These are phyloP conservation scores for Pyrrhosoma nymphula DNA, from an alignment of 2,888 invertebrate species.

Conservation along the genomic window DNA sequence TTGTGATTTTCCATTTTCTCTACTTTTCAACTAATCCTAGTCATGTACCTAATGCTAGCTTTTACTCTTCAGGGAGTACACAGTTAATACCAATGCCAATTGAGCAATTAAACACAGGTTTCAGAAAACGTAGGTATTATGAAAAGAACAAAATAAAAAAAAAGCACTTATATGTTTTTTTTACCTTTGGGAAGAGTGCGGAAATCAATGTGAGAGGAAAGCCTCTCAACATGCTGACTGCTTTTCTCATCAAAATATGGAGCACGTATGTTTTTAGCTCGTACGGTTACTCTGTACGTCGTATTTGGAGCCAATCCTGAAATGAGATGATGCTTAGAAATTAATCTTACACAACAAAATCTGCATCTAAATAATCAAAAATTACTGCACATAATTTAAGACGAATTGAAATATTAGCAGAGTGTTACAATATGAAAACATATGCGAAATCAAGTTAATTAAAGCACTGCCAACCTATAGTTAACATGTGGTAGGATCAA, in stretches of 20 bases:
- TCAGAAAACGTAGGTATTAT: not conserved
- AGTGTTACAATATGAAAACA: not conserved
- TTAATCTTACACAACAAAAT: not conserved
- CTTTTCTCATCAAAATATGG: slow-evolving; percentile 81
- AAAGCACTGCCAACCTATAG: not conserved
- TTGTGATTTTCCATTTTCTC: not conserved
- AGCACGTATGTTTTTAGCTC: slow-evolving; percentile 93
- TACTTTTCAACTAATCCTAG: slow-evolving; percentile 15
- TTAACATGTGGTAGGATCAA: not conserved
- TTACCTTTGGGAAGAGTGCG: slow-evolving; percentile 94
- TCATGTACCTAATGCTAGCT: slow-evolving; percentile 47
- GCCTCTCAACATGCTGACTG: slow-evolving; percentile 86
- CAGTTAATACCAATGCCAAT: slow-evolving; percentile 6
- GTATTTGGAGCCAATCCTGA: slow-evolving; percentile 95
- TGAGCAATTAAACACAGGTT: slow-evolving; percentile 36
- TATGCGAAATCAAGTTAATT: not conserved
- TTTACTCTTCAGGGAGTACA: slow-evolving; percentile 18
- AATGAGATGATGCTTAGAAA: slow-evolving; percentile 68
- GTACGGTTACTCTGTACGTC: slow-evolving; percentile 96
- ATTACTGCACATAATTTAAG: not conserved
- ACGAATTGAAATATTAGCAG: not conserved
- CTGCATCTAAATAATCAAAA: not conserved
- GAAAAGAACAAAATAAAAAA: not conserved
- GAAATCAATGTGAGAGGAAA: slow-evolving; percentile 93
- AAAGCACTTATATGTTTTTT: slow-evolving; percentile 76